Evolutionary conservation across 2,113 vertebrate species (phyloP).

Genomic region (Siniperca knerii): DNA sequence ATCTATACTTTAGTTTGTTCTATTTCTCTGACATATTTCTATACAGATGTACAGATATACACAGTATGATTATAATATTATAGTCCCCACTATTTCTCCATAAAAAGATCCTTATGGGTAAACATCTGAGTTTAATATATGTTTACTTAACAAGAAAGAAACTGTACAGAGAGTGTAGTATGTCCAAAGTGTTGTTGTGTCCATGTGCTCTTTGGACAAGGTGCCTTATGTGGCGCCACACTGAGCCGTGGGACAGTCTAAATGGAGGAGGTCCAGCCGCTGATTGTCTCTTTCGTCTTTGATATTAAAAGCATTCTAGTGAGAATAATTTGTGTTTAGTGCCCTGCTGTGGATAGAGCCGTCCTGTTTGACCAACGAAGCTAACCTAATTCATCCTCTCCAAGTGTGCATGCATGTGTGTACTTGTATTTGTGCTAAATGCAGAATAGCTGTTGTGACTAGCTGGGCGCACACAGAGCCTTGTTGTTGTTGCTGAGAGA

Average conservation of each 20-base stretch:
- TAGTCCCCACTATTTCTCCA: background rate
- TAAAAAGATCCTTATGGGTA: background rate
- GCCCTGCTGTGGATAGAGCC: constrained; percentile 66
- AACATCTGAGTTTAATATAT: background rate
- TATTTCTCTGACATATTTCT: no score
- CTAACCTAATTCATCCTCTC: constrained; percentile 74
- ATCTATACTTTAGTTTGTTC: no score
- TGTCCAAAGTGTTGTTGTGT: constrained; percentile 20
- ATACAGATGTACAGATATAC: no score
- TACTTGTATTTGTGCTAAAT: constrained; percentile 51
- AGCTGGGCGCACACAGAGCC: constrained; percentile 49
- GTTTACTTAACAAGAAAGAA: background rate
- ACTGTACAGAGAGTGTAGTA: background rate
- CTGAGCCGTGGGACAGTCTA: constrained; percentile 49
- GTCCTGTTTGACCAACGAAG: constrained; percentile 75
- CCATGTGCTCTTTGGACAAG: constrained; percentile 64
- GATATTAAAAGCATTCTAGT: constrained; percentile 67
- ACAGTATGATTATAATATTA: background rate
- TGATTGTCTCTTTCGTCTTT: constrained; percentile 60
- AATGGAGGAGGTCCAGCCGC: constrained; percentile 44
- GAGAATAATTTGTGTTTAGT: constrained; percentile 78
- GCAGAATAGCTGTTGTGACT: constrained; percentile 65
- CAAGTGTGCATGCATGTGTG: background rate
- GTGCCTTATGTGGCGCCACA: constrained; percentile 49
- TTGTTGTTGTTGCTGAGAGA: constrained; percentile 54